A percentile compares a stretch with the other conserved stretches of the same genome.
These are phyloP conservation scores for Triplophysa dalaica DNA, from an alignment of 2,113 vertebrate genomes.

Conservation along the genomic window DNA sequence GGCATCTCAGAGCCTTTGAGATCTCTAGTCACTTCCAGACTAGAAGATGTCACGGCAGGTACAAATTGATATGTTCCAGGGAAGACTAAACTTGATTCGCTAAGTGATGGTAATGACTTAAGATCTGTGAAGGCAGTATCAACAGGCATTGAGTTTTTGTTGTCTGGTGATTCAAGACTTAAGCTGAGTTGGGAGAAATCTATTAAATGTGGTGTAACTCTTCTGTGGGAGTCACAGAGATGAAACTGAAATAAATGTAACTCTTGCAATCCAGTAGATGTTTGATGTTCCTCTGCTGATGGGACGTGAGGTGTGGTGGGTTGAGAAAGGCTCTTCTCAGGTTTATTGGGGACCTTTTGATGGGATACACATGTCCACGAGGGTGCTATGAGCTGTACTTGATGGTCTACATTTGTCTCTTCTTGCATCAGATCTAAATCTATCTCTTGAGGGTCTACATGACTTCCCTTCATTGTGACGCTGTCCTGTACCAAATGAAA, in stretches of 20 bases:
- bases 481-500: constrained; percentile 61
- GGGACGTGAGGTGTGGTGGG: not conserved
- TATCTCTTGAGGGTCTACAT: constrained; percentile 40
- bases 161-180: constrained; percentile 57
- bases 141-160: constrained; percentile 56
- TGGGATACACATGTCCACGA: not conserved
- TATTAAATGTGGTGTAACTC: constrained; percentile 62
- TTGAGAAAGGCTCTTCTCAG: constrained; percentile 27
- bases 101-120: constrained; percentile 25
- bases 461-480: constrained; percentile 53
- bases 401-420: constrained; percentile 34
- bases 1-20: constrained; percentile 24
- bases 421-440: constrained; percentile 24
- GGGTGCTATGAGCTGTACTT: constrained; percentile 20
- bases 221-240: constrained; percentile 61
- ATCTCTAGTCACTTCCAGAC: constrained; percentile 18
- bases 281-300: constrained; percentile 31
- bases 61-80: not conserved
- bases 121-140: constrained; percentile 52
- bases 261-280: constrained; percentile 22
- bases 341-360: not conserved
- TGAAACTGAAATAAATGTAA: constrained; percentile 54
- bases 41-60: not conserved
- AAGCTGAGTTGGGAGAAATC: constrained; percentile 53
- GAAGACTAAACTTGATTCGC: not conserved